A percentile compares a stretch with the other conserved stretches of the same genome.
Evolutionary conservation across 2,797 vertebrate species (phyloP).

Genomic region (Serranus cabrilla): DNA sequence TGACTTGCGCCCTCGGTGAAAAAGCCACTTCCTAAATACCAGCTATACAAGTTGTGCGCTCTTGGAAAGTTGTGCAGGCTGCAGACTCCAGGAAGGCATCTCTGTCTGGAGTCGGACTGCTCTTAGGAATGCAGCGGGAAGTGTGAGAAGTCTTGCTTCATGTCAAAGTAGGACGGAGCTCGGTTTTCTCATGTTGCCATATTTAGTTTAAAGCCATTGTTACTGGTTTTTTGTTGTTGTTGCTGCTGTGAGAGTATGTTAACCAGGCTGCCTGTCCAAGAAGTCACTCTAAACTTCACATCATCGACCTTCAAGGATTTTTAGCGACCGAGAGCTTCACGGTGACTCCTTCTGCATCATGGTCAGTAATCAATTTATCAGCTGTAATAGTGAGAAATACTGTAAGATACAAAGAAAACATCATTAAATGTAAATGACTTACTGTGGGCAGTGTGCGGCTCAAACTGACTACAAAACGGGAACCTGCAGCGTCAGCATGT

Average conservation of each 20-base stretch:
- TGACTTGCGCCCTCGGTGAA: conserved; percentile 30
- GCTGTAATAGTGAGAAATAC: too few relatives aligned
- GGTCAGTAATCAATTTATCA: conserved; percentile 78
- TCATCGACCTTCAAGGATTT: conserved; percentile 57
- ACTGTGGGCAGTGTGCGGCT: background rate
- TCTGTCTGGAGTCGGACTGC: conserved; percentile 45
- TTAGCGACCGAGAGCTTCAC: conserved; percentile 43
- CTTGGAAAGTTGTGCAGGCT: conserved; percentile 67
- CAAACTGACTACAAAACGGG: background rate
- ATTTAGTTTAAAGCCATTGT: conserved; percentile 17
- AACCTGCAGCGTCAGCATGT: conserved; percentile 6
- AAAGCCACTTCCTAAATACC: conserved; percentile 68
- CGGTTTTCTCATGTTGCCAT: conserved; percentile 19
- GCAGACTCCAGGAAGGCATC: conserved; percentile 70
- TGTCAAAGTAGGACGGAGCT: conserved; percentile 50
- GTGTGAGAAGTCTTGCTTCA: conserved; percentile 50
- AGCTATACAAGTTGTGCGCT: conserved; percentile 56
- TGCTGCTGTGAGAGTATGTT: conserved; percentile 32
- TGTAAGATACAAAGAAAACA: background rate
- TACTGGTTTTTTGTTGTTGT: conserved; percentile 1
- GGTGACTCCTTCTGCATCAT: conserved; percentile 68
- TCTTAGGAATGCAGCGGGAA: conserved; percentile 67
- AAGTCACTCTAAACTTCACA: conserved; percentile 41
- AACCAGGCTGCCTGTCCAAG: conserved; percentile 21
- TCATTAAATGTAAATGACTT: background rate